Evolutionary conservation across 2,113 vertebrate species (phyloP), one percentile per base, ranked within the genome.

Genomic region (Oncorhynchus keta): DNA sequence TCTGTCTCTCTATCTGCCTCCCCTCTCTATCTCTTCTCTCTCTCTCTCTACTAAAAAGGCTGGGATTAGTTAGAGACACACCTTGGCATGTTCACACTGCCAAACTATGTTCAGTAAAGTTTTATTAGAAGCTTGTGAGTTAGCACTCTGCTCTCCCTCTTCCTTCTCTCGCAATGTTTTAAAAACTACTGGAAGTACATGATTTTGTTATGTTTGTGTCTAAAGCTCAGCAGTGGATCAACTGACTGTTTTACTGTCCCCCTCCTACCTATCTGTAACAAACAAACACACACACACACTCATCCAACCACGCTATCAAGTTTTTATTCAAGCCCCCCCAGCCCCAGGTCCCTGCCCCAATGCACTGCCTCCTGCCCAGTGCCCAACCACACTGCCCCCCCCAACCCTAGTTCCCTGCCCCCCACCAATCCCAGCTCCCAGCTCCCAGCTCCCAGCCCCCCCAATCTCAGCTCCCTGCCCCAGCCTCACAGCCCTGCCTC

Each of bases 141-240:
- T 32, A 32, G 14, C 49, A 48, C 55, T 57, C 51, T 20, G 3
- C 14, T 57, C 55, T 57, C 59, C 66, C 68, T 22, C 26, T n/a
- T n/a, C 45, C 77, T 79, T 78, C 75, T 76, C 51, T 64, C 72
- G 65, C 83, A 68, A 77, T 73, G 70, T 80, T 74, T 77, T 70
- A 82, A 81, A 76, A 22, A 1, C 2, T 68, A 14, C 26, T 72
- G 67, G 49, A 28, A 73, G 75, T 83, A 79, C 81, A 55, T 76
- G 73, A 77, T 2, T 77, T 77, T 78, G 69, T 74, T 74, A 59
- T 66, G 59, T 81, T 51, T 87, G 84, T 83, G 80, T 87, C 80
- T 49, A 28, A 39, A 26, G 68, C n/a, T n/a, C n/a, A n/a, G n/a
- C n/a, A n/a, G n/a, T n/a, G n/a, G 18, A 70, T 80, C 61, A 55